Evolutionary conservation across 2,797 vertebrate species (phyloP).

Genomic region (Muraenolepis orangiensis): DNA sequence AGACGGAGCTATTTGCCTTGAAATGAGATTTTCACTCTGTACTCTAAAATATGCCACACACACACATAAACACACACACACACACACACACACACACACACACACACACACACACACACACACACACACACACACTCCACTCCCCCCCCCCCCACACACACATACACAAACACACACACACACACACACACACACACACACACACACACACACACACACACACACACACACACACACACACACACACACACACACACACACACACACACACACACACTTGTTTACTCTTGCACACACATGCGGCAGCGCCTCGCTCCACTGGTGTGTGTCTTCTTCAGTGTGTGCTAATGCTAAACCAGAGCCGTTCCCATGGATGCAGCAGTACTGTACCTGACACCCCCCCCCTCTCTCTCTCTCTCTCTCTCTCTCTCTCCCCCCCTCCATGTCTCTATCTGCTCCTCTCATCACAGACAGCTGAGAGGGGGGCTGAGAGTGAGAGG

Average conservation of each 20-base stretch:
- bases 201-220: neutral
- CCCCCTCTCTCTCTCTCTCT: too few species aligned
- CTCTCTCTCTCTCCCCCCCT: neutral
- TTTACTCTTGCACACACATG: neutral
- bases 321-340: neutral
- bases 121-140: too few species aligned
- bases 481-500: neutral
- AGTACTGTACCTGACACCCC: neutral
- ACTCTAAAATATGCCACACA: too few species aligned
- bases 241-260: neutral
- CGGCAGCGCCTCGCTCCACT: neutral
- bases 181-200: too few species aligned
- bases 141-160: too few species aligned
- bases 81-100: too few species aligned
- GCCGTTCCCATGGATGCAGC: slow-evolving; percentile 10
- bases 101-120: too few species aligned
- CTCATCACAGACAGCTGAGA: neutral
- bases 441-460: neutral
- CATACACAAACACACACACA: too few species aligned
- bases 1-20: too few species aligned
- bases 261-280: neutral
- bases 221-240: slow-evolving; percentile 4
- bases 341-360: slow-evolving; percentile 11
- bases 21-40: too few species aligned
- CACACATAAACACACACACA: too few species aligned